These are phyloP conservation scores for Mnemiopsis leidyi DNA, from an alignment of 37 sponge, comb jelly and placozoan species.

Conservation along the genomic window DNA sequence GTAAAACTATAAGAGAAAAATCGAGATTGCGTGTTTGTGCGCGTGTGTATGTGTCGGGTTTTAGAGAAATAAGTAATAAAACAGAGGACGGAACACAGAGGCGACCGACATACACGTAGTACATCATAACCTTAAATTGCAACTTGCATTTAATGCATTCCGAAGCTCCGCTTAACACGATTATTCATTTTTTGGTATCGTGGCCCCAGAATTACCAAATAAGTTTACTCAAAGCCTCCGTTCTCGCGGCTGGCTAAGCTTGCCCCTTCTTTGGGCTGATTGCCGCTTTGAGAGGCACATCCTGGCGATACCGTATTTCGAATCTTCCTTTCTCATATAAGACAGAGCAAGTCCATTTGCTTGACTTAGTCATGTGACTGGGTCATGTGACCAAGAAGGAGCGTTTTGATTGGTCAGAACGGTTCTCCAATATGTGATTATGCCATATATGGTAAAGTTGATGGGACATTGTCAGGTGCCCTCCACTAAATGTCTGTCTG, in stretches of 20 bases:
- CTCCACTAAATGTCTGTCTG: neutral
- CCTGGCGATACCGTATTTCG: neutral
- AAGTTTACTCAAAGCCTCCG: neutral
- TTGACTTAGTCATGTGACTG: neutral
- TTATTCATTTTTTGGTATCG: neutral
- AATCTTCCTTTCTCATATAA: neutral
- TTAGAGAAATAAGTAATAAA: too few relatives aligned
- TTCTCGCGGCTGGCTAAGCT: too few relatives aligned
- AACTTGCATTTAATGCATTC: neutral
- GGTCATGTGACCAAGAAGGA: neutral
- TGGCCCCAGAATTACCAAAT: neutral
- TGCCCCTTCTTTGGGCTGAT: neutral
- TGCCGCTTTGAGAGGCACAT: neutral
- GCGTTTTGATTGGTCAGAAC: neutral
- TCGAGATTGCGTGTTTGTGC: too few relatives aligned
- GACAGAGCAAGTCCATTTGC: neutral
- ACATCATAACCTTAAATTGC: too few relatives aligned
- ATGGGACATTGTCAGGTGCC: neutral
- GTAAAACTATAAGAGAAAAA: too few relatives aligned
- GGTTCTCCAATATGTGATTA: constrained; percentile 23
- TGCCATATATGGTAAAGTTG: neutral
- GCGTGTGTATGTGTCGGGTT: too few relatives aligned
- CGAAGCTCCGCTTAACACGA: neutral
- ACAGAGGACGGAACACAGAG: too few relatives aligned
- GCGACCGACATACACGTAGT: too few relatives aligned